Conservation (phyloP, 2,888 invertebrate genomes). For the Dryadula phaetusa region DNA sequence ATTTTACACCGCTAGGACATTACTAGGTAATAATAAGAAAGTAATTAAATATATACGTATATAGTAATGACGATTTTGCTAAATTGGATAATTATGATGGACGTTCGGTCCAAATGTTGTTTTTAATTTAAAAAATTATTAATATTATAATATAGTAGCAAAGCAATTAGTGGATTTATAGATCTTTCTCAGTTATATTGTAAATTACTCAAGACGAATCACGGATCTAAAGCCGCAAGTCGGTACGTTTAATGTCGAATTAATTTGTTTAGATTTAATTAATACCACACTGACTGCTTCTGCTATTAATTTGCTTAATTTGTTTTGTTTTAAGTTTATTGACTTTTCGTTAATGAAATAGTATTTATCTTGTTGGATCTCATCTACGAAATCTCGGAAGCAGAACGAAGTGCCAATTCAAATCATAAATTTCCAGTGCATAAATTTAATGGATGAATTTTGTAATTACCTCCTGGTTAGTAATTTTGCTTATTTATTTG, state of each 20-base stretch:
- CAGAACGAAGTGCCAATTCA: conserved; percentile 38
- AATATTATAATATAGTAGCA: conserved; percentile 2
- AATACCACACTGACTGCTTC: conserved; percentile 29
- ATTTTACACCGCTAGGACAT: not conserved
- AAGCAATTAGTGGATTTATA: not conserved
- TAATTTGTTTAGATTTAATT: conserved; percentile 28
- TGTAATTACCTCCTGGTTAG: conserved; percentile 27
- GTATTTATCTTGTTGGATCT: conserved; percentile 36
- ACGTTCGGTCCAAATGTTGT: not conserved
- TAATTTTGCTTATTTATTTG: conserved; percentile 10
- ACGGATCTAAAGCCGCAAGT: not conserved
- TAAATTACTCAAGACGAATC: conserved; percentile 4
- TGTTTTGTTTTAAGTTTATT: conserved; percentile 62
- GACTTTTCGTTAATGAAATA: conserved; percentile 51
- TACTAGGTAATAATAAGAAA: not conserved
- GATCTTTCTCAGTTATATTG: conserved; percentile 1
- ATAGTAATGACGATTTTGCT: not conserved
- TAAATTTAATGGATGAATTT: conserved; percentile 25
- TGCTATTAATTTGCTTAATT: conserved; percentile 49
- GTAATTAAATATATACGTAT: not conserved
- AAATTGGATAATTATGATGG: conserved; percentile 1
- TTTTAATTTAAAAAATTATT: conserved; percentile 6
- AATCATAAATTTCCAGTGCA: conserved; percentile 34
- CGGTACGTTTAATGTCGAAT: conserved; percentile 34
- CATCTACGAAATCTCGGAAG: conserved; percentile 35